Conservation (phyloP, 2,113 vertebrate species). For the Microtus pennsylvanicus region DNA sequence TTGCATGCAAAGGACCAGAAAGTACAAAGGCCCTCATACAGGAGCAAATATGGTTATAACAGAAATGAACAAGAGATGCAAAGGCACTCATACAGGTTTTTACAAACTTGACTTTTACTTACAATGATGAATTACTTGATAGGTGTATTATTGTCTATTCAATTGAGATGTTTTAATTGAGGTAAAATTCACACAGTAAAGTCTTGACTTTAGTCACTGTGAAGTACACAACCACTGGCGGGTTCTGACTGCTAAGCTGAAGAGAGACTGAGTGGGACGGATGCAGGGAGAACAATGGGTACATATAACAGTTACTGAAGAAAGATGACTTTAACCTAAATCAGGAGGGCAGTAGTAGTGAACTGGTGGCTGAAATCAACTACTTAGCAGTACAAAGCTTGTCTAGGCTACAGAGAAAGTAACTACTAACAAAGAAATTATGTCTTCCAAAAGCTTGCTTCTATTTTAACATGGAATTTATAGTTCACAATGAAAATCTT, state of each 20-base stretch:
- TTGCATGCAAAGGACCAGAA: not conserved
- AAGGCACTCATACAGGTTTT: not conserved
- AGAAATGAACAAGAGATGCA: not conserved
- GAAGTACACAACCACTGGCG: not conserved
- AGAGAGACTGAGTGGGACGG: not conserved
- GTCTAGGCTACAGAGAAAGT: not conserved
- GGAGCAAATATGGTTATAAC: not conserved
- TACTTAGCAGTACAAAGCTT: not conserved
- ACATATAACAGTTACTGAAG: not conserved
- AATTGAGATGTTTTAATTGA: not conserved
- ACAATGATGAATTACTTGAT: not conserved
- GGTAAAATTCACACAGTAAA: not conserved
- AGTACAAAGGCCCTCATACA: not conserved
- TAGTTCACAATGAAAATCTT: not conserved
- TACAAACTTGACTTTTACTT: not conserved
- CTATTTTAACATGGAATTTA: constrained; percentile 19
- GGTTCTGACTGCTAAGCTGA: not conserved
- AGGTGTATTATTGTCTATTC: not conserved
- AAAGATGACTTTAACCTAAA: not conserved
- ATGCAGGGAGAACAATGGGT: not conserved
- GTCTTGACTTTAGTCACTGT: not conserved
- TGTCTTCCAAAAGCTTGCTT: constrained; percentile 23
- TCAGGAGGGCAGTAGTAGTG: not conserved
- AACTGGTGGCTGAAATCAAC: constrained; percentile 8
- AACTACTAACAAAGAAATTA: constrained; percentile 31